Conservation (phyloP, 2,888 invertebrate genomes). For the Lasioglossum zephyrum region DNA sequence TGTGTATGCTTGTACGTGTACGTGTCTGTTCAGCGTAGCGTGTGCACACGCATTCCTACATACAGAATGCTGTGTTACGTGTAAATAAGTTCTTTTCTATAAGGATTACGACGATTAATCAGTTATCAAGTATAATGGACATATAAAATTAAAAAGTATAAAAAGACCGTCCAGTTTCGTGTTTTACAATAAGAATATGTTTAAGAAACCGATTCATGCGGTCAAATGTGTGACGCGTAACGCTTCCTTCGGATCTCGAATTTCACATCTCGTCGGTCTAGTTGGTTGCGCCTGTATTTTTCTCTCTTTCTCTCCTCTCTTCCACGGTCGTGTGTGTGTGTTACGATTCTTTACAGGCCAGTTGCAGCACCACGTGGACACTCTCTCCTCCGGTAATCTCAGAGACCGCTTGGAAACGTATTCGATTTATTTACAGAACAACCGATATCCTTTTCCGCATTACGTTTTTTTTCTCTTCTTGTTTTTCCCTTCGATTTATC, state of each 20-base stretch:
- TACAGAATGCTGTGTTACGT: not conserved
- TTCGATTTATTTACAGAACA: conserved; percentile 46
- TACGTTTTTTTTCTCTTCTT: conserved; percentile 41
- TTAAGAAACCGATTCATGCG: conserved; percentile 55
- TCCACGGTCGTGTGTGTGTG: not conserved
- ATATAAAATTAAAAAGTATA: conserved; percentile 83
- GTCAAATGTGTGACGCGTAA: conserved; percentile 36
- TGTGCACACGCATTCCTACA: not conserved
- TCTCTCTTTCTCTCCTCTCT: not conserved
- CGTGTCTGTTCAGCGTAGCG: conserved; percentile 47
- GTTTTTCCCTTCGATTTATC: conserved; percentile 46
- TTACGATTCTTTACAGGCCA: conserved; percentile 48
- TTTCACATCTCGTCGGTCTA: conserved; percentile 23
- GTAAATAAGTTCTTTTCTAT: conserved; percentile 63
- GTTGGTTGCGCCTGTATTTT: conserved; percentile 25
- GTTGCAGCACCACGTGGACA: conserved; percentile 54
- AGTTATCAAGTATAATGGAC: conserved; percentile 80
- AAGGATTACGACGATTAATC: conserved; percentile 76
- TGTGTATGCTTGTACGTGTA: not conserved
- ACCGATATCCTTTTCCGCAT: conserved; percentile 51
- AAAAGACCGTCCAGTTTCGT: conserved; percentile 78
- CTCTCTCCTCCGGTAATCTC: conserved; percentile 16
- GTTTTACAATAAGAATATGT: conserved; percentile 67
- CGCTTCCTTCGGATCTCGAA: conserved; percentile 34
- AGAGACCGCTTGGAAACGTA: conserved; percentile 43